Evolutionary conservation across 2,888 invertebrate species (phyloP), one percentile per base, ranked within the genome.

Genomic region (Orthonychiurus folsomi): DNA sequence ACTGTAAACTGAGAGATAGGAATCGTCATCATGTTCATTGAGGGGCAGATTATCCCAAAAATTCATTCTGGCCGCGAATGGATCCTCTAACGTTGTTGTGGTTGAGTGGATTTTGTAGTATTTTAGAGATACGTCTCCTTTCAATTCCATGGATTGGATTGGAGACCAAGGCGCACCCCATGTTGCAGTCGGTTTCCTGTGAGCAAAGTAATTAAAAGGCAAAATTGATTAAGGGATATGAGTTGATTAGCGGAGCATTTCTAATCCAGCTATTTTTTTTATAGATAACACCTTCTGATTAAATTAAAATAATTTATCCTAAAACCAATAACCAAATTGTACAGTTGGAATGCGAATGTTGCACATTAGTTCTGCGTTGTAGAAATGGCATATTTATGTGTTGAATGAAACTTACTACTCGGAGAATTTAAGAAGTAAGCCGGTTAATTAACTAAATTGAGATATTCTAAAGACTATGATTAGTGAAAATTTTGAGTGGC

Each of bases 1-100:
- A 52, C 59, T 62, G 52, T 60, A 62, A n/a, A 65, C 63, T 47
- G 56, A 60, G 9, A 61, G 25, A n/a, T 65, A 37, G 3, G 47
- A 50, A 53, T 73, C 71, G 20, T 66, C 65, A 12, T 61, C 66
- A 58, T 67, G 67, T 47, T 73, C 73, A 52, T 69, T 67, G 1
- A 73, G 56, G 1, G 73, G 73, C 1, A 73, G 60, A 23, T 64
- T 69, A 57, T 73, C 73, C 71, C 71, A 73, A 27, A 73, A 73
- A 50, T 64, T 69, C 68, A 73, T 67, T 50, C 73, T 56, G n/a
- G 56, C 60, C 1, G 63, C 50, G 61, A 67, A 71, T 2, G 73
- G 73, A 26, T 73, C 73, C 1, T 68, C 67, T 48, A 70, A 56
- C 20, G 68, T 63, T 27, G 63, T 63, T 20, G 65, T 65, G 1